Conservation (phyloP, 2,797 vertebrate species). For the Sparus aurata region DNA sequence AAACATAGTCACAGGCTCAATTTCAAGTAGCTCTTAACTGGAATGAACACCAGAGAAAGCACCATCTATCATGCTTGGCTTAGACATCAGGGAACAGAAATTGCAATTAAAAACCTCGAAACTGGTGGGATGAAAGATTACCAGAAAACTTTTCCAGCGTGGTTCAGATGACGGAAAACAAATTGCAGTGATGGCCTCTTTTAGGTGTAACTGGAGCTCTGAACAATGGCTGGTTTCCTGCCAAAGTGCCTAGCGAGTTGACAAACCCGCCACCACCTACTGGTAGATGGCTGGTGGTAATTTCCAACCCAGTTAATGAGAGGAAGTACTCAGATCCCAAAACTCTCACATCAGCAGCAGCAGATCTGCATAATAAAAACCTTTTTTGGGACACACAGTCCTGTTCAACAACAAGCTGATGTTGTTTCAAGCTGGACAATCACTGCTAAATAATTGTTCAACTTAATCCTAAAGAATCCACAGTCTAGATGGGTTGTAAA, state of each 20-base stretch:
- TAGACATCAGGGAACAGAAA: neutral
- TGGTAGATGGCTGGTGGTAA: slow-evolving; percentile 53
- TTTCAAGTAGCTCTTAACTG: slow-evolving; percentile 10
- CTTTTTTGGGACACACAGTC: slow-evolving; percentile 11
- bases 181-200: slow-evolving; percentile 36
- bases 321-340: slow-evolving; percentile 52
- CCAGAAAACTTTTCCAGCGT: neutral
- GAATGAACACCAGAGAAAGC: slow-evolving; percentile 3
- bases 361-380: slow-evolving; percentile 35
- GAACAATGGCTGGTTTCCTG: slow-evolving; percentile 58
- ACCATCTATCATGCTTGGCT: neutral
- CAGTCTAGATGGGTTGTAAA: slow-evolving; percentile 21
- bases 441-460: slow-evolving; percentile 32
- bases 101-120: neutral
- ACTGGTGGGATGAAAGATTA: slow-evolving; percentile 17
- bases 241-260: slow-evolving; percentile 45
- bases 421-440: slow-evolving; percentile 31
- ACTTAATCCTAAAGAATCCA: slow-evolving; percentile 20
- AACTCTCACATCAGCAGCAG: slow-evolving; percentile 43
- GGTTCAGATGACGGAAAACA: slow-evolving; percentile 30
- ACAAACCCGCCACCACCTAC: slow-evolving; percentile 52
- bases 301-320: slow-evolving; percentile 57
- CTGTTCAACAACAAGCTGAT: slow-evolving; percentile 21
- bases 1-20: neutral
- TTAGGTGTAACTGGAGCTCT: slow-evolving; percentile 37